Percentiles rank a stretch among this genome's conserved stretches.
Conservation (phyloP, 2,113 vertebrate species). For the Gambusia holbrooki region DNA sequence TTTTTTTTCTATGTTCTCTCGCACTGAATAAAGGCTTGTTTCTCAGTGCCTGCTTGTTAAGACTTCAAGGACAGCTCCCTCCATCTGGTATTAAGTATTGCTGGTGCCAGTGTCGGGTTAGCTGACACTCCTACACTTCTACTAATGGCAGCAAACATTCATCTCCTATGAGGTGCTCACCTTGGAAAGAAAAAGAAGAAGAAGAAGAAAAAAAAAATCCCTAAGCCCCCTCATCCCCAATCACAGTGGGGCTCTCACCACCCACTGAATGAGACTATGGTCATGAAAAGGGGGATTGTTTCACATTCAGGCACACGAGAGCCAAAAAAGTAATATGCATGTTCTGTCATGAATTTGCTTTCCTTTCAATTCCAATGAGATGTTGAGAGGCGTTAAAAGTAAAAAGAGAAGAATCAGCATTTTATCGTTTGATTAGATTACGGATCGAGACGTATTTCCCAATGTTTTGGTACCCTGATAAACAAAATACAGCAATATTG, state of each 20-base stretch:
- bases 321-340: constrained; percentile 75
- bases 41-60: constrained; percentile 80
- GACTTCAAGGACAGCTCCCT: constrained; percentile 85
- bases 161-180: constrained; percentile 79
- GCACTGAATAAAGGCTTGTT: constrained; percentile 83
- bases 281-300: constrained; percentile 81
- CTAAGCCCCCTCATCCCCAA: constrained; percentile 76
- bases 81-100: constrained; percentile 84
- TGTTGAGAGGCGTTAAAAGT: constrained; percentile 46
- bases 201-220: constrained; percentile 52
- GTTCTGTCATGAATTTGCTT: constrained; percentile 71
- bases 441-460: neutral
- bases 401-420: constrained; percentile 55
- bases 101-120: constrained; percentile 81
- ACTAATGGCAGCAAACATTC: constrained; percentile 78
- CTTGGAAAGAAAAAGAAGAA: constrained; percentile 59
- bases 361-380: constrained; percentile 64
- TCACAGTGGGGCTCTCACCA: constrained; percentile 75
- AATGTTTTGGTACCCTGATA: neutral
- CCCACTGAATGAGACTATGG: constrained; percentile 74
- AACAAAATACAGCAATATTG: neutral
- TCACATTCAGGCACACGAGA: constrained; percentile 67
- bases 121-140: constrained; percentile 82
- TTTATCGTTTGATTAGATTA: constrained; percentile 8
- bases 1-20: constrained; percentile 81